phyloP scores from a whole-genome alignment of 1,140 invertebrate species.

The Cecropterus lyciades region DNA sequence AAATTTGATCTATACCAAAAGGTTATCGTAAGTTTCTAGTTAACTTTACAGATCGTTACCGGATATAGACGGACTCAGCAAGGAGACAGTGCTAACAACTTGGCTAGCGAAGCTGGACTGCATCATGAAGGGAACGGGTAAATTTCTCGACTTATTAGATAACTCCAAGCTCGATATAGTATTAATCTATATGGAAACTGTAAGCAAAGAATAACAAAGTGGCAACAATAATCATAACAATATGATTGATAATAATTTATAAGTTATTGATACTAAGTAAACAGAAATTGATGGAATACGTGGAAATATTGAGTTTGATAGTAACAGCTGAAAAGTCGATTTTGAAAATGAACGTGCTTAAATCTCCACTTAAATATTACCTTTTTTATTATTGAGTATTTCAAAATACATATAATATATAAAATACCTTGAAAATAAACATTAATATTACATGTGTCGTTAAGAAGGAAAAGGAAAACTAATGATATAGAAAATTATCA shows the following conservation, averaged over 20 bases:
- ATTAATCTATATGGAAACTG: constrained; percentile 39
- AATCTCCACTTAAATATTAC: too few relatives aligned
- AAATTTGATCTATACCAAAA: too few relatives aligned
- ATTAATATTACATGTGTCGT: too few relatives aligned
- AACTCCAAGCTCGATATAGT: constrained; percentile 11
- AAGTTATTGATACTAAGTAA: background rate
- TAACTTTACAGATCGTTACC: constrained; percentile 92
- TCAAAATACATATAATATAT: too few relatives aligned
- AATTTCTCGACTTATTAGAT: constrained; percentile 41
- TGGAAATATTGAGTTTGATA: too few relatives aligned
- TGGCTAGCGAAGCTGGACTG: constrained; percentile 99
- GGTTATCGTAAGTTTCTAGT: background rate
- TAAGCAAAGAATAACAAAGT: constrained; percentile 12
- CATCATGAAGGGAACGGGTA: constrained; percentile 95
- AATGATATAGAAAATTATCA: too few relatives aligned
- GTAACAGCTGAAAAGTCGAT: too few relatives aligned
- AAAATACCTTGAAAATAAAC: too few relatives aligned
- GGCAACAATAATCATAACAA: background rate
- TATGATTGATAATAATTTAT: background rate
- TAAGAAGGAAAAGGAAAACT: too few relatives aligned
- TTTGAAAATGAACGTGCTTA: too few relatives aligned
- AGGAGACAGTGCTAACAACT: constrained; percentile 99
- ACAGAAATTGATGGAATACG: background rate
- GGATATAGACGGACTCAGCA: constrained; percentile 99
- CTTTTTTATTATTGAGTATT: too few relatives aligned